These are phyloP conservation scores for Oreochromis spilurus DNA, from an alignment of 2,113 vertebrate genomes.

Conservation along the genomic window DNA sequence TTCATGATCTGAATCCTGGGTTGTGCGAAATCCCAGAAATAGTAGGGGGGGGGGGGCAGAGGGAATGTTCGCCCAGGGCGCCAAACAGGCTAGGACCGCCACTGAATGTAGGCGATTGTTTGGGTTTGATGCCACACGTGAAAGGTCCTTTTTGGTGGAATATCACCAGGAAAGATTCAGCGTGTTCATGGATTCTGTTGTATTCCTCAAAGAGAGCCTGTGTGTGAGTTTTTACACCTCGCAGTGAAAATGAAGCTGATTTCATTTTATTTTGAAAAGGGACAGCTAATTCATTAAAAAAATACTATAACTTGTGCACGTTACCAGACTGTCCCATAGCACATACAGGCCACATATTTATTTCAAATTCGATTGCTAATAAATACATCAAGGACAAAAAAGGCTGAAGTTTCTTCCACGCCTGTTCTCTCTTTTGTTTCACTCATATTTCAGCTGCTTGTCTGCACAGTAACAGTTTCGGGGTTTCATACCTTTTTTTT, in stretches of 20 bases:
- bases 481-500: not conserved
- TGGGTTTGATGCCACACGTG: not conserved
- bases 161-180: not conserved
- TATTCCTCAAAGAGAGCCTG: not conserved
- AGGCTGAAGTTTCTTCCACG: not conserved
- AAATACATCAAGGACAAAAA: not conserved
- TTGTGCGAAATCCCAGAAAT: no score
- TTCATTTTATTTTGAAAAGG: not conserved
- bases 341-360: rapidly evolving
- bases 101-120: not conserved
- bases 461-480: not conserved
- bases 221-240: not conserved
- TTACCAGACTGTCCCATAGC: rapidly evolving
- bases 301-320: not conserved
- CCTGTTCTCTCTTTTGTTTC: not conserved
- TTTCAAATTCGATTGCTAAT: not conserved
- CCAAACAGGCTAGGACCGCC: no score
- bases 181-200: rapidly evolving
- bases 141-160: not conserved
- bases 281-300: rapidly evolving
- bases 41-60: no score
- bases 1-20: no score
- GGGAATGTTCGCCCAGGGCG: no score
- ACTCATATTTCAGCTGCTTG: rapidly evolving
- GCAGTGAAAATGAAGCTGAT: not conserved